Base-by-base conservation (phyloP, 92 coral and sea anemone species). In the Umimayanthus kanabou region DNA sequence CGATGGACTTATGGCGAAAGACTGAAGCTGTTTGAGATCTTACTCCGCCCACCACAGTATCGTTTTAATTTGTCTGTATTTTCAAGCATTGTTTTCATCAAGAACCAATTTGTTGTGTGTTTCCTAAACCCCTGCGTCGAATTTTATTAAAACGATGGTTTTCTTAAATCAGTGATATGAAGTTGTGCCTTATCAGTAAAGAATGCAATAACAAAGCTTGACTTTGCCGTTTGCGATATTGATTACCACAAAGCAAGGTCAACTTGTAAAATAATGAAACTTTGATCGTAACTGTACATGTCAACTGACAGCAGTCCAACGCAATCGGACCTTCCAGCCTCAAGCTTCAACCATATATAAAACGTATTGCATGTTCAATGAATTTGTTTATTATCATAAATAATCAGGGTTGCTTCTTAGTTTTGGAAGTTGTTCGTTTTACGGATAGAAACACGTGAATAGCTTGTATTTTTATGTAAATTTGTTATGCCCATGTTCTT, bases 51-150 rank as follows among this genome's bases (percentile, higher is more conserved):
- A 33, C 45, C 40, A 73, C 77, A 30, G 33, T 73, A 73, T 33
- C 77, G 45, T 2, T 75, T 75, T 75, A 75, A 39, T 75, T 18
- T 75, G 49, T 10, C 79, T 75, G 50, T 75, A 50, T 75, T 75
- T 73, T 39, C 15, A 4, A 33, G 50, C 79, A 75, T 75, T 75
- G 79, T 75, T 75, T 75, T 43, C 45, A 39, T 39, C 79, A 75
- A 75, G 50, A 39, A 61, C 79, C 47, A 39, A 75, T 75, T 75
- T 75, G 53, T 15, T 43, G 6, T 39, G 29, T 75, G 79, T 15
- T 75, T 75, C 53, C 50, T 15, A 75, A 75, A 40, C 79, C 79
- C 79, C 79, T 43, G 79, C 49, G 45, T 75, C 53, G 79, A 75
- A 75, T 75, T 75, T 75, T 75, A 75, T 75, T 75, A 75, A 75